phyloP scores from a whole-genome alignment of 2,113 vertebrate species.

The Dunckerocampus dactyliophorus region DNA sequence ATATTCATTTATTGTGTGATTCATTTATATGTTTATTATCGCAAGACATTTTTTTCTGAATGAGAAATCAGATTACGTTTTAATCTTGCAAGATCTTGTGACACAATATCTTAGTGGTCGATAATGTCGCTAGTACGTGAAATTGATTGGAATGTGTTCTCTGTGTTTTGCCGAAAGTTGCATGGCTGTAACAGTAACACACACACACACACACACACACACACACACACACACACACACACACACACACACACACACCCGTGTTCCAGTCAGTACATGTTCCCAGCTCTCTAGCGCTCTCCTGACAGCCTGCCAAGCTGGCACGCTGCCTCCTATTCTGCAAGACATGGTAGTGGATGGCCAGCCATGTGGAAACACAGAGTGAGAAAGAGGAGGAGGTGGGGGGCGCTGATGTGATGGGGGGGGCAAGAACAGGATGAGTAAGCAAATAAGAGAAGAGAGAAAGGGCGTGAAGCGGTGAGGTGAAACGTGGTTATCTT shows the following conservation, averaged over 20 bases:
- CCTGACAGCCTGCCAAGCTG: slow-evolving; percentile 72
- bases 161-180: slow-evolving; percentile 16
- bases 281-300: slow-evolving; percentile 61
- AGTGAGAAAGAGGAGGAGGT: slow-evolving; percentile 27
- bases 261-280: slow-evolving; percentile 70
- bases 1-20: too few relatives aligned
- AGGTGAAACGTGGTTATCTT: slow-evolving; percentile 70
- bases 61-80: too few relatives aligned
- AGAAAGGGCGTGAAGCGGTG: slow-evolving; percentile 52
- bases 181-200: slow-evolving; percentile 23
- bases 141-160: slow-evolving; percentile 22
- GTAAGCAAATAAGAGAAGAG: slow-evolving; percentile 33
- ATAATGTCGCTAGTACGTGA: background rate
- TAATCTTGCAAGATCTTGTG: too few relatives aligned
- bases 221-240: background rate
- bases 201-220: slow-evolving; percentile 2
- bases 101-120: too few relatives aligned
- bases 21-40: too few relatives aligned
- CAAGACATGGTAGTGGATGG: slow-evolving; percentile 67
- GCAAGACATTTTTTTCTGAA: too few relatives aligned
- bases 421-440: slow-evolving; percentile 32
- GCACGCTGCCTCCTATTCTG: slow-evolving; percentile 62
- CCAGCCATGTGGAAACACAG: slow-evolving; percentile 67
- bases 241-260: slow-evolving; percentile 9
- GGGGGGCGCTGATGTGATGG: slow-evolving; percentile 8